Evolutionary conservation across 1,140 invertebrate genomes (phyloP).

Genomic region (Drosophila sulfurigaster): DNA sequence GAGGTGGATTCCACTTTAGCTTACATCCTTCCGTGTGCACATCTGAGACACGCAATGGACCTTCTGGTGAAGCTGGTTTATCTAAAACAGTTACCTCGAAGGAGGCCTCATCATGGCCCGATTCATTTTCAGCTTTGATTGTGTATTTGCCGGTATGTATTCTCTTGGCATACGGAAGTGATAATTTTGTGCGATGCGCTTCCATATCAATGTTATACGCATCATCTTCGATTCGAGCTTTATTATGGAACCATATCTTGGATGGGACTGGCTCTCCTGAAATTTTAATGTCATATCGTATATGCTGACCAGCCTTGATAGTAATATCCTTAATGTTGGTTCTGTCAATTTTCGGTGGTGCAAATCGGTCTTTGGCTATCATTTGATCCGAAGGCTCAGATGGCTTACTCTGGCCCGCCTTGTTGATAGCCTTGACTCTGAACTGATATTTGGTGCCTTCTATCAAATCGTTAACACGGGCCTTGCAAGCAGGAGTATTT

Average conservation of each 20-base stretch:
- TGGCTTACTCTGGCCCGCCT: slow-evolving; percentile 96
- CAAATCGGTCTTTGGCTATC: slow-evolving; percentile 93
- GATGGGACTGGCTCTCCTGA: slow-evolving; percentile 94
- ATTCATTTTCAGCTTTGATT: slow-evolving; percentile 95
- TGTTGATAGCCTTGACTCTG: slow-evolving; percentile 97
- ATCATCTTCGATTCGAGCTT: slow-evolving; percentile 89
- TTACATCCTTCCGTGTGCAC: slow-evolving; percentile 97
- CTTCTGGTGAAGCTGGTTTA: slow-evolving; percentile 95
- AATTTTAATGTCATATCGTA: slow-evolving; percentile 95
- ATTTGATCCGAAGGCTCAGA: slow-evolving; percentile 93
- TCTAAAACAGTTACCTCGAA: slow-evolving; percentile 95
- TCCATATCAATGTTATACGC: slow-evolving; percentile 91
- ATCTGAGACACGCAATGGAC: slow-evolving; percentile 94
- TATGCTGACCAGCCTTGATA: slow-evolving; percentile 93
- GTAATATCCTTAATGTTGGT: slow-evolving; percentile 94
- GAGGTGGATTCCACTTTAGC: slow-evolving; percentile 96
- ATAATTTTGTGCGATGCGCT: slow-evolving; percentile 94
- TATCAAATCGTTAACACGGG: slow-evolving; percentile 93
- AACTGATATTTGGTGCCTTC: slow-evolving; percentile 99
- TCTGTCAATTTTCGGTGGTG: slow-evolving; percentile 96
- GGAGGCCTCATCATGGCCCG: slow-evolving; percentile 95
- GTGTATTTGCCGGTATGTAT: slow-evolving; percentile 94
- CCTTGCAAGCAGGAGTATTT: slow-evolving; percentile 71
- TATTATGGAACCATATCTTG: slow-evolving; percentile 94
- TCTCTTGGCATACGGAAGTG: slow-evolving; percentile 90